Percentiles rank a stretch among this genome's conserved stretches.
Conservation (phyloP, 2,113 vertebrate species). For the Origma solitaria region DNA sequence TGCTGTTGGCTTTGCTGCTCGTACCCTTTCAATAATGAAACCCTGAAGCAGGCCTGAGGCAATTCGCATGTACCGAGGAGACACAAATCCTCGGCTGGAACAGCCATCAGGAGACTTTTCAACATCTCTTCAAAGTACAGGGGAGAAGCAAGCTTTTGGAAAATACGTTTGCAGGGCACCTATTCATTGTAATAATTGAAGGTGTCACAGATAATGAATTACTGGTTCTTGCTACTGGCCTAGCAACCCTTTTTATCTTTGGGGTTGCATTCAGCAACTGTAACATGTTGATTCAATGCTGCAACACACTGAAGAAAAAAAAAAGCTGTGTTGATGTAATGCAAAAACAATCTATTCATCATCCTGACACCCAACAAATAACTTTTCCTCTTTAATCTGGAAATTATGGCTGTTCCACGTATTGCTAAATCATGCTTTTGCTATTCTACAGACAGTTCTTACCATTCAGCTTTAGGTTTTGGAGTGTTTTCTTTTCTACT, state of each 20-base stretch:
- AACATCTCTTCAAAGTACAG: not conserved
- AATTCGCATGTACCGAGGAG: not conserved
- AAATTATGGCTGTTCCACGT: not conserved
- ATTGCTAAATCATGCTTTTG: not conserved
- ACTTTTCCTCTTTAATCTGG: not conserved
- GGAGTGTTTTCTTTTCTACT: not conserved
- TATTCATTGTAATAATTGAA: not conserved
- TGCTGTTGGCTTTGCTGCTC: not conserved
- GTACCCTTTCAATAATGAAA: not conserved
- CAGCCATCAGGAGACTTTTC: not conserved
- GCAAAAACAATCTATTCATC: conserved; percentile 38
- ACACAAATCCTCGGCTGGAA: not conserved
- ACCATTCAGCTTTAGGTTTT: not conserved
- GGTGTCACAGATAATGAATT: not conserved
- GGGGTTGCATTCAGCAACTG: not conserved
- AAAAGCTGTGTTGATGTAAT: not conserved
- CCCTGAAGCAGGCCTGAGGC: not conserved
- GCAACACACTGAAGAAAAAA: not conserved
- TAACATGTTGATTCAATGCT: conserved; percentile 7
- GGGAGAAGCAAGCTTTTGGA: not conserved
- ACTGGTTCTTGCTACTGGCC: not conserved
- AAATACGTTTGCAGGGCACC: not conserved
- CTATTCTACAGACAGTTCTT: not conserved
- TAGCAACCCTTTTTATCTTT: not conserved
- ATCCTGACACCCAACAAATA: conserved; percentile 33